Evolutionary conservation across 1,140 invertebrate genomes (phyloP).

Genomic region (Armadillidium nasatum): DNA sequence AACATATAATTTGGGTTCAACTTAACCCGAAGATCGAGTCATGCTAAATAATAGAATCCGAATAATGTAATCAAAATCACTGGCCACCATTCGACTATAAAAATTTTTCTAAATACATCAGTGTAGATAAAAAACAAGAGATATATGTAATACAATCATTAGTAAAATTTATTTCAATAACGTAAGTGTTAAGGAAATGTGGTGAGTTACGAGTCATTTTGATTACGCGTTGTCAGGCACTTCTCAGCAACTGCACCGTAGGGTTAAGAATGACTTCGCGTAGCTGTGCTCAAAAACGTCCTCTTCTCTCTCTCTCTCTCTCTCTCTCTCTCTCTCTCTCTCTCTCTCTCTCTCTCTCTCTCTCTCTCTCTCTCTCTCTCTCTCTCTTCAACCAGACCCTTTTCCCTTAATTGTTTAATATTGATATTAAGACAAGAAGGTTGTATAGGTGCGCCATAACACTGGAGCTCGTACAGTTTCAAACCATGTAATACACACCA

Average conservation of each 20-base stretch:
- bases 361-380: too few relatives aligned
- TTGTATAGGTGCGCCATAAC: not conserved
- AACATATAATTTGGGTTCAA: not conserved
- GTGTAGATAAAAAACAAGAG: too few relatives aligned
- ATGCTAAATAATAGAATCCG: constrained; percentile 3
- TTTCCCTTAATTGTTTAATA: constrained; percentile 7
- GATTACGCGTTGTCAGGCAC: not conserved
- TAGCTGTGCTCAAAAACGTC: not conserved
- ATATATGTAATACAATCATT: too few relatives aligned
- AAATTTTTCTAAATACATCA: too few relatives aligned
- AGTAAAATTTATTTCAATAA: too few relatives aligned
- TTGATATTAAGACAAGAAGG: constrained; percentile 3
- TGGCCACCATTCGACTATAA: not conserved
- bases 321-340: too few relatives aligned
- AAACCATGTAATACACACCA: not conserved
- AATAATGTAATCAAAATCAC: not conserved
- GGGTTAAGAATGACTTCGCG: not conserved
- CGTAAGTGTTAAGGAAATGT: not conserved
- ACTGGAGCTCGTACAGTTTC: not conserved
- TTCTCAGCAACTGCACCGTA: not conserved
- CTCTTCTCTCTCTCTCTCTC: not conserved
- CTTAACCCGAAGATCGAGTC: not conserved
- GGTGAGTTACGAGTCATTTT: not conserved
- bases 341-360: too few relatives aligned
- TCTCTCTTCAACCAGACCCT: not conserved